Evolutionary conservation across 1,140 invertebrate genomes (phyloP), one percentile per base, ranked within the genome.

Genomic region (Planococcus citri): DNA sequence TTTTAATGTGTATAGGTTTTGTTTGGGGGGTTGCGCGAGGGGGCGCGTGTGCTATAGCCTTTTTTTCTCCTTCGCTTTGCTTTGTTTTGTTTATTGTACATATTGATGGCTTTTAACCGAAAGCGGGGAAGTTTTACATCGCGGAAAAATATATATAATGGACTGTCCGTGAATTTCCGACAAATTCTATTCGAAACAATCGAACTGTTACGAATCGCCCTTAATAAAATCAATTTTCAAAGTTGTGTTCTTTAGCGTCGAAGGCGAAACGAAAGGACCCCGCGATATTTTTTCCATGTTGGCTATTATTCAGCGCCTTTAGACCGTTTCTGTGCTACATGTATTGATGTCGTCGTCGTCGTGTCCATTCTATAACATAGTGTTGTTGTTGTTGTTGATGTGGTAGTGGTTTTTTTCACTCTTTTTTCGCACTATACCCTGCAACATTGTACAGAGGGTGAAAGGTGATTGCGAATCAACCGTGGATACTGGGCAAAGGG

Each of bases 131-230:
- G 21, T 64, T 27, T 64, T 64, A 64, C 60, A 64, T 64, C 25
- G 60, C 21, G 60, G 22, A 64, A 64, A 64, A 64, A 64, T 64
- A 64, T 64, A 64, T 64, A 64, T 64, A 64, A 64, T 64, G 60
- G 60, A 64, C 60, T 64, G 60, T 64, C 60, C 60, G 60, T 64
- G 60, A 24, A 64, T 27, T 64, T 64, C 60, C 60, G 60, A 64
- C 60, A 64, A 64, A 64, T 64, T 64, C 60, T 20, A 64, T 64
- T 64, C 60, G 60, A 64, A 64, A 64, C 60, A 64, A 64, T 64
- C 22, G 20, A 25, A 64, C 14, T 64, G 60, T 64, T 20, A 27
- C 60, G 60, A 64, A 64, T 64, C 25, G 60, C 60, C 60, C 60
- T 64, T 64, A 64, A 64, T 27, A 64, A 64, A 64, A 64, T 64